Evolutionary conservation across 2,797 vertebrate genomes (phyloP).

Genomic region (Octomys mimax): DNA sequence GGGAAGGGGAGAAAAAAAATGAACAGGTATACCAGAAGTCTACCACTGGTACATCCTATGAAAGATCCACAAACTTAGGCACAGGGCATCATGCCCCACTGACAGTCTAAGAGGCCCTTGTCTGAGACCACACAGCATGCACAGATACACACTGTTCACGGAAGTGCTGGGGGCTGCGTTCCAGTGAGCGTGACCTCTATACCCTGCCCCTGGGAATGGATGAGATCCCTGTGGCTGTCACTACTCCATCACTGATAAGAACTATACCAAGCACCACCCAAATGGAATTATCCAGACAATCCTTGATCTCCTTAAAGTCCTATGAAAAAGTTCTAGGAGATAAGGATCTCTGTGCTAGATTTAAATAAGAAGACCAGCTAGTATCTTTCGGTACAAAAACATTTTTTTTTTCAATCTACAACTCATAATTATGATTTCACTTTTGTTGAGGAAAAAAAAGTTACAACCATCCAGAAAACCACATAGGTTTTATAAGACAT

Average conservation of each 20-base stretch:
- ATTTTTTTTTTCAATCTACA: background rate
- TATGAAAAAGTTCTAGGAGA: background rate
- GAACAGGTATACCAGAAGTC: background rate
- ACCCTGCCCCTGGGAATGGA: background rate
- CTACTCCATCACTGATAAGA: background rate
- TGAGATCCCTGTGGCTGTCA: background rate
- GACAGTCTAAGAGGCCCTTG: background rate
- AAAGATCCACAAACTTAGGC: conserved; percentile 18
- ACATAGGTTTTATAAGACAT: background rate
- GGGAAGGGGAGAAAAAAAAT: no score
- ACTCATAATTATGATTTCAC: background rate
- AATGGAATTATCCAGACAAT: background rate
- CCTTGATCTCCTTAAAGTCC: background rate
- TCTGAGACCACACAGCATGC: background rate
- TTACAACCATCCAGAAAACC: conserved; percentile 20
- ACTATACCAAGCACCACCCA: background rate
- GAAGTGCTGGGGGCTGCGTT: background rate
- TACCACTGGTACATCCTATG: background rate
- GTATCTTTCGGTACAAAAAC: background rate
- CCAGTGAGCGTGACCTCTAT: no score
- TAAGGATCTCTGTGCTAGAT: background rate
- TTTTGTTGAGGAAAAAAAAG: conserved; percentile 19
- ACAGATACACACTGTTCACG: background rate
- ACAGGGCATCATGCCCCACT: background rate
- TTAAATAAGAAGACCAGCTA: background rate